These are phyloP conservation scores for Drosophila eohydei DNA, from an alignment of 2,888 invertebrate species.

Conservation along the genomic window DNA sequence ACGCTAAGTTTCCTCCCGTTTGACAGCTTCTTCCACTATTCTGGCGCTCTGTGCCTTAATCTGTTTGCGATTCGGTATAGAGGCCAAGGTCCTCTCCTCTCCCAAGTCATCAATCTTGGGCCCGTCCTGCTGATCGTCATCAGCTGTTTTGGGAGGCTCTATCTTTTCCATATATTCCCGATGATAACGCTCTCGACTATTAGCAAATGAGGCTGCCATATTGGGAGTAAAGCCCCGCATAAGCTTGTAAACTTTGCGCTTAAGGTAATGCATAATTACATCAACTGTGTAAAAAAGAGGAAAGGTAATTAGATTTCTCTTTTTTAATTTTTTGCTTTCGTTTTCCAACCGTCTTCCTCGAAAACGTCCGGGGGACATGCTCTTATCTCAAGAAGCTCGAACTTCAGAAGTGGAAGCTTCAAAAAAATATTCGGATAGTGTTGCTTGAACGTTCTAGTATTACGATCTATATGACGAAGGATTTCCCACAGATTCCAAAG, in stretches of 20 bases:
- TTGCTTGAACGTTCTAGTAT: slow-evolving; percentile 38
- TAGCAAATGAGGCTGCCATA: slow-evolving; percentile 17
- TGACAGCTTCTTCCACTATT: slow-evolving; percentile 79
- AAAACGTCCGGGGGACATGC: slow-evolving; percentile 74
- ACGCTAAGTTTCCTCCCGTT: slow-evolving; percentile 67
- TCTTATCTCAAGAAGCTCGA: slow-evolving; percentile 72
- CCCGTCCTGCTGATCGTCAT: slow-evolving; percentile 29
- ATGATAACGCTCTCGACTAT: slow-evolving; percentile 68
- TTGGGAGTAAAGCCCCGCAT: slow-evolving; percentile 57
- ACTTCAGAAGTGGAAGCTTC: slow-evolving; percentile 81
- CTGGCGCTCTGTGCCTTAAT: slow-evolving; percentile 82
- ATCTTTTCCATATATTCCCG: slow-evolving; percentile 44
- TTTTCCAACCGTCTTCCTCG: slow-evolving; percentile 77
- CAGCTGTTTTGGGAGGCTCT: slow-evolving; percentile 1
- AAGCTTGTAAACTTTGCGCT: slow-evolving; percentile 68
- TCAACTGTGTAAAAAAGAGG: slow-evolving; percentile 58
- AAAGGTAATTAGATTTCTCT: background rate
- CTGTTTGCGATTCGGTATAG: slow-evolving; percentile 80
- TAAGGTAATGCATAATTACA: slow-evolving; percentile 65
- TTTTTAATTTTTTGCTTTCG: background rate
- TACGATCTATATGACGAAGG: slow-evolving; percentile 75
- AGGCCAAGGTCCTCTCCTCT: slow-evolving; percentile 60
- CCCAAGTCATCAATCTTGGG: slow-evolving; percentile 52
- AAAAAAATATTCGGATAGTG: slow-evolving; percentile 78
- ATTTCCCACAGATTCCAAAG: slow-evolving; percentile 81